Evolutionary conservation across 2,888 invertebrate genomes (phyloP).

Genomic region (Aphidius colemani): DNA sequence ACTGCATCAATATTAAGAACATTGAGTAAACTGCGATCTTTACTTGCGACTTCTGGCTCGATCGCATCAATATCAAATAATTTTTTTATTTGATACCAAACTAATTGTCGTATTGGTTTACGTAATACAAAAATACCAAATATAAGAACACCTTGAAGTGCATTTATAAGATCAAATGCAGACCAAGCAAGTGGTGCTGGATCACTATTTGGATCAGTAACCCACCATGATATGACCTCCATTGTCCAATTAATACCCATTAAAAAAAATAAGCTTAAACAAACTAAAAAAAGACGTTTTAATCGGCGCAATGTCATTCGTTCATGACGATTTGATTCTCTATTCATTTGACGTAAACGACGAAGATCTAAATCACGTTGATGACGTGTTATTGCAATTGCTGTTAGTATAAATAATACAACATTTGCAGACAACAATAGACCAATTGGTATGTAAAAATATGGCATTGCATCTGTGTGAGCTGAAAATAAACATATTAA

Average conservation of each 20-base stretch:
- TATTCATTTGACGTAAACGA: constrained; percentile 47
- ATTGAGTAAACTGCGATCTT: constrained; percentile 47
- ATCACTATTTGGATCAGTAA: constrained; percentile 55
- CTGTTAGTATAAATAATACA: constrained; percentile 64
- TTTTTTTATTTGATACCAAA: constrained; percentile 50
- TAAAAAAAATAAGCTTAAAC: constrained; percentile 67
- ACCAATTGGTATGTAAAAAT: constrained; percentile 69
- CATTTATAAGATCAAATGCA: constrained; percentile 72
- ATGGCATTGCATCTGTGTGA: constrained; percentile 65
- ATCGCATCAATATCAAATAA: constrained; percentile 40
- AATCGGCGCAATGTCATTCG: constrained; percentile 54
- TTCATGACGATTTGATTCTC: constrained; percentile 51
- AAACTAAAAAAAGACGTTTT: constrained; percentile 61
- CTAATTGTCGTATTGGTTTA: constrained; percentile 46
- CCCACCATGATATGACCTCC: constrained; percentile 72
- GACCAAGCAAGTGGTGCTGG: constrained; percentile 63
- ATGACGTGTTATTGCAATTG: constrained; percentile 61
- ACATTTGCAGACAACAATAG: constrained; percentile 64
- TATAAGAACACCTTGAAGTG: constrained; percentile 72
- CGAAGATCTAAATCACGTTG: constrained; percentile 64
- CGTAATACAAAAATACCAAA: constrained; percentile 68
- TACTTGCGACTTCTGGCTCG: constrained; percentile 44
- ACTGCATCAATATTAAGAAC: constrained; percentile 37
- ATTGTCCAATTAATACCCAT: constrained; percentile 75
- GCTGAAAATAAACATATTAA: constrained; percentile 56